Percentiles rank a stretch among this genome's conserved stretches.
phyloP scores from a whole-genome alignment of 2,113 vertebrate species.

The Euleptes europaea region DNA sequence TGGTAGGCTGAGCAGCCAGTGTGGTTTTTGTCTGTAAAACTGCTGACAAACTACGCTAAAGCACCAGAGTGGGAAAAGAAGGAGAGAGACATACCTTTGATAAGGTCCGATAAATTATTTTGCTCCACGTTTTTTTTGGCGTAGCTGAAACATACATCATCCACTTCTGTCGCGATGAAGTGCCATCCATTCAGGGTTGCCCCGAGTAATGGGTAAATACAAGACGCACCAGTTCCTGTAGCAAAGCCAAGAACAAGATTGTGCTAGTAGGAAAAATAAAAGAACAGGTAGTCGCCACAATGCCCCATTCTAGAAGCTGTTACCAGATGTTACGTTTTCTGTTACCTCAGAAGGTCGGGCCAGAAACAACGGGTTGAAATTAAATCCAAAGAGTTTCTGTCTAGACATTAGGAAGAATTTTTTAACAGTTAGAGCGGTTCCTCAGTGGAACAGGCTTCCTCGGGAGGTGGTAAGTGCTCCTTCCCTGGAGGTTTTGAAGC shows the following conservation, averaged over 20 bases:
- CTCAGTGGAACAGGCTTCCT: too few species aligned
- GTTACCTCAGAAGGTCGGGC: too few species aligned
- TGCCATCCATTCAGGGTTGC: constrained; percentile 98
- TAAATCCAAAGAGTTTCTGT: too few species aligned
- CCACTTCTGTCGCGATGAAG: constrained; percentile 97
- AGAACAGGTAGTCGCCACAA: not conserved
- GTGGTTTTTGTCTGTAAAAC: not conserved
- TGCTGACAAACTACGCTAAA: not conserved
- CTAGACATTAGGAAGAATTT: too few species aligned
- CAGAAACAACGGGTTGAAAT: too few species aligned
- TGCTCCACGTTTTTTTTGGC: constrained; percentile 98
- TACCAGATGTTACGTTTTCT: not conserved
- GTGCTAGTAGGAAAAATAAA: not conserved
- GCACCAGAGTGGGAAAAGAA: not conserved
- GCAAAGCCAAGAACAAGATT: not conserved
- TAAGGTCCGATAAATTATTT: constrained; percentile 93
- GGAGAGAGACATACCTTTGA: constrained; percentile 83
- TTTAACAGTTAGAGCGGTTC: too few species aligned
- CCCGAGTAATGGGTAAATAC: constrained; percentile 96
- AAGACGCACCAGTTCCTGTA: constrained; percentile 95
- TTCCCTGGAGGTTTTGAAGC: too few species aligned
- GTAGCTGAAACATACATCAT: constrained; percentile 97
- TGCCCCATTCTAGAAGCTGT: too few species aligned
- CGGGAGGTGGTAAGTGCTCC: too few species aligned
- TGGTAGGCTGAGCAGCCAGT: not conserved